Evolutionary conservation across 2,888 invertebrate species (phyloP), one percentile per base, ranked within the genome.

Genomic region (Morinoia aosen): DNA sequence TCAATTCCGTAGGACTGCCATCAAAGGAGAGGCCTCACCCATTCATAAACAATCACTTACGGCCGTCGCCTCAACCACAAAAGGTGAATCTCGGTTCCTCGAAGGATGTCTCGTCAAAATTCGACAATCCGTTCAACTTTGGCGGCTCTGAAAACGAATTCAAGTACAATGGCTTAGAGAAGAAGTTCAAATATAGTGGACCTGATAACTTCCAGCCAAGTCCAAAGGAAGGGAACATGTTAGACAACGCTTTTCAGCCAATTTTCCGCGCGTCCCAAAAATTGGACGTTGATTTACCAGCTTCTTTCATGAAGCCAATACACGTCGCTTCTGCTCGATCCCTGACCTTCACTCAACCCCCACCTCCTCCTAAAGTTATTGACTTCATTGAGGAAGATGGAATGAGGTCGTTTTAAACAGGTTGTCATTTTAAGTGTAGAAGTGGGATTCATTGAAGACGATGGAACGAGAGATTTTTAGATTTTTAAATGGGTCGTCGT

Each of bases 221-320:
- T 58, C 96, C 96, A 33, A 96, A 95, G 76, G 96, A 96, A 88
- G 96, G 96, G 14, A 96, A 95, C 91, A 94, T 64, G 25, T 61
- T 94, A 14, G 94, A 94, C 10, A 96, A 96, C 48, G 96, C 96
- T 76, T 96, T 96, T 95, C 96, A 96, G 95, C 96, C 96, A 2
- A 95, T 96, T 39, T 96, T 96, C 95, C 95, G 96, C 12, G 96
- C 96, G 16, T 96, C 96, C 19, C 96, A 95, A 14, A 95, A 61
- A 61, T 33, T 96, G 95, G 96, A 96, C 91, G 95, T 96, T 58
- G 64, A 88, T 40, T 91, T 96, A 12, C 95, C 95, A 2, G 95
- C 96, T 5, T 96, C 96, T 40, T 94, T 95, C 39, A 96, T 96
- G 96, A 96, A 95, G 64, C 96, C 96, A 7, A 96, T 96, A 91